phyloP scores from a whole-genome alignment of 2,113 vertebrate genomes.

The Lophotis ruficrista region DNA sequence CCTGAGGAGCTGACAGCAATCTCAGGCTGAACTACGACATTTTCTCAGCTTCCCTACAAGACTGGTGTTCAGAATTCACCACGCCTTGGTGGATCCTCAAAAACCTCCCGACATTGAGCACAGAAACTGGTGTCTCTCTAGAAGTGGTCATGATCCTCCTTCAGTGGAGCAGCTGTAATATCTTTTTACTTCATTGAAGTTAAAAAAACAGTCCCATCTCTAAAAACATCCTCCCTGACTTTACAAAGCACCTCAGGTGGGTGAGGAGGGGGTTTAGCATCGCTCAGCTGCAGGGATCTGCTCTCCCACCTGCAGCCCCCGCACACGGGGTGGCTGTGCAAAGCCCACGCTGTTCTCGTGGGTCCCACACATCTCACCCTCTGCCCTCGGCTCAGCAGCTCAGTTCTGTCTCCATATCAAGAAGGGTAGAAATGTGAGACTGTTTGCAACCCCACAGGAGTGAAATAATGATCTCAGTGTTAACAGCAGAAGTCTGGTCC shows the following conservation, averaged over 20 bases:
- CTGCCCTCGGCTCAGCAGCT: neutral
- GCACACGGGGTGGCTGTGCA: neutral
- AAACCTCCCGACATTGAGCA: neutral
- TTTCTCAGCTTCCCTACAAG: neutral
- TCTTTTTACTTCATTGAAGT: neutral
- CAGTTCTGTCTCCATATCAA: neutral
- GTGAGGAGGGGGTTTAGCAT: neutral
- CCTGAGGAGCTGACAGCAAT: neutral
- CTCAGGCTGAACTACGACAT: too few species aligned
- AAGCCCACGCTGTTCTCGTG: neutral
- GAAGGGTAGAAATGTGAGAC: neutral
- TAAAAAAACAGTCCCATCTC: neutral
- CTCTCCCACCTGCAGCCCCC: neutral
- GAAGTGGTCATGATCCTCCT: fast-evolving
- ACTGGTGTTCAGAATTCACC: fast-evolving
- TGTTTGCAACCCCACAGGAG: neutral
- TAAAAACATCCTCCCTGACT: neutral
- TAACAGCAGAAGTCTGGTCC: neutral
- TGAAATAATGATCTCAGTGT: fast-evolving
- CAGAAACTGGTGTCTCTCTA: neutral
- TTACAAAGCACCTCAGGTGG: neutral
- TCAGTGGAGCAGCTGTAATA: neutral
- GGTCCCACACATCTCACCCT: neutral
- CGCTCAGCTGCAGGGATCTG: neutral
- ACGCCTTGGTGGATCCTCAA: neutral